Conservation (phyloP, 2,888 invertebrate genomes). For the Eupithecia pulchellata region DNA sequence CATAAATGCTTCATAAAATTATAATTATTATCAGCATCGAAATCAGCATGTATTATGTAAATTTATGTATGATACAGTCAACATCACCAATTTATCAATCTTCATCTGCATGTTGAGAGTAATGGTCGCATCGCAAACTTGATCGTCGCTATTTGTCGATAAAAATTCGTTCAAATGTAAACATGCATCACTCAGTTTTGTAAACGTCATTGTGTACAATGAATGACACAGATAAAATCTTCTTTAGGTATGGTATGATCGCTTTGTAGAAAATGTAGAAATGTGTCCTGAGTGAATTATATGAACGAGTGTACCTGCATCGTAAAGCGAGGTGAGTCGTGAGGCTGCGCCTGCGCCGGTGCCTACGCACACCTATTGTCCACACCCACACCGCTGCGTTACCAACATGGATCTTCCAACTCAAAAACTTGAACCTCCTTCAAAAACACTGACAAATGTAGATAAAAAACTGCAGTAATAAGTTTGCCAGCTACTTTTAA, state of each 20-base stretch:
- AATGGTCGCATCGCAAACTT: neutral
- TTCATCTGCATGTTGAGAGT: neutral
- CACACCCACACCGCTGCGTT: constrained; percentile 63
- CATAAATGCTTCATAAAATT: constrained; percentile 59
- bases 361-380: constrained; percentile 73
- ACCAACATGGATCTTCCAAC: constrained; percentile 43
- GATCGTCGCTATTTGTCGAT: neutral
- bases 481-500: constrained; percentile 50
- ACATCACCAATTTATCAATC: constrained; percentile 28
- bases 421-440: constrained; percentile 25
- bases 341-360: constrained; percentile 62
- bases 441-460: constrained; percentile 13
- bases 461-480: constrained; percentile 46
- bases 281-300: constrained; percentile 11
- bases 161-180: neutral
- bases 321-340: constrained; percentile 53
- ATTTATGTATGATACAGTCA: constrained; percentile 57
- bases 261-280: neutral
- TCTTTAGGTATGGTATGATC: neutral
- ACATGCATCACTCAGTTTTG: neutral
- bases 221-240: neutral
- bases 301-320: constrained; percentile 34
- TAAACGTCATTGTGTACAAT: too few relatives aligned
- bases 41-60: constrained; percentile 68
- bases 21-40: constrained; percentile 66